Evolutionary conservation across 2,888 invertebrate species (phyloP), one percentile per base, ranked within the genome.

Genomic region (Ischnus inquisitorius): DNA sequence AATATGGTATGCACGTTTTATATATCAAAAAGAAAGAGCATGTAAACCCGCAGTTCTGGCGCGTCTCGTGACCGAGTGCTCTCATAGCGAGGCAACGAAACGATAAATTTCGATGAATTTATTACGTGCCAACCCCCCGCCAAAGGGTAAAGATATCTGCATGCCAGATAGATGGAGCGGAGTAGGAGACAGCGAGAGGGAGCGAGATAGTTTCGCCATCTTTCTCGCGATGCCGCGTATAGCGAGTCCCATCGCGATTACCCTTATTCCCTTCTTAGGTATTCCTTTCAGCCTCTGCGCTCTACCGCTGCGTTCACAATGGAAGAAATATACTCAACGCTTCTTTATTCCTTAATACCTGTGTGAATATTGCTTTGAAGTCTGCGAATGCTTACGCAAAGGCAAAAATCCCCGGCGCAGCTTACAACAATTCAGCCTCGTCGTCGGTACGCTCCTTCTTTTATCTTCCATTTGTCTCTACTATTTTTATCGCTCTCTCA

Each of bases 31-130:
- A 8, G 34, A 34, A 34, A 34, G 34, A 57, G 60, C 57, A 60
- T 43, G 57, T 43, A 43, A 41, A 71, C n/a, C 41, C 5, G 69
- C 25, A 75, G 28, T 54, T 28, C 22, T 39, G 54, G 34, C 48
- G 34, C 34, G 60, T 81, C 75, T 68, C 81, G 81, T 76, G 84
- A 80, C 77, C 77, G 74, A 72, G 74, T 64, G 76, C 80, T 78
- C 67, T 78, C 79, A 77, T 84, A 68, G 84, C 68, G 43, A 75
- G 67, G 64, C 79, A 76, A 65, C 65, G 83, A 79, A 80, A 84
- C 86, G 79, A 86, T 84, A 84, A 83, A 84, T 86, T 86, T 83
- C 81, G 84, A 83, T 84, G 76, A 77, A 86, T 86, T 86, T 86
- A 84, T 86, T 83, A 86, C 80, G 78, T 80, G 83, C 75, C 80